A percentile compares a stretch with the other conserved stretches of the same genome.
Evolutionary conservation across 2,888 invertebrate genomes (phyloP).

Genomic region (Tromatobia lineatoria): DNA sequence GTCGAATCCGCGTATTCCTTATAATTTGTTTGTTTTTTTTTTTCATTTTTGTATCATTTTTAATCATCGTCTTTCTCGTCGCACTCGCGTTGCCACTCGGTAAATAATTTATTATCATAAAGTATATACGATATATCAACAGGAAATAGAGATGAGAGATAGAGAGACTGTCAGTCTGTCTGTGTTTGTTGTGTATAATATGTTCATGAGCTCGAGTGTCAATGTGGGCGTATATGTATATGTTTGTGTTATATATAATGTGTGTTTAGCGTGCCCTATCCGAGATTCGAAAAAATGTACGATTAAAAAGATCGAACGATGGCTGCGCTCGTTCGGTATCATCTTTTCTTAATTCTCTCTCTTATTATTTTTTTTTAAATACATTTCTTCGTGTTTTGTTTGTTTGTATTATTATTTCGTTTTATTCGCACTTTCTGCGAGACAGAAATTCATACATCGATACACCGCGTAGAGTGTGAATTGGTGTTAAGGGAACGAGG

Average conservation of each 20-base stretch:
- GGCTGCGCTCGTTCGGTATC: slow-evolving; percentile 65
- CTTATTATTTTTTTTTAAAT: slow-evolving; percentile 26
- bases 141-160: slow-evolving; percentile 78
- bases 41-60: slow-evolving; percentile 16
- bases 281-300: slow-evolving; percentile 69
- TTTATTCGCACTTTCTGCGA: slow-evolving; percentile 51
- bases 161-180: slow-evolving; percentile 57
- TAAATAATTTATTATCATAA: slow-evolving; percentile 81
- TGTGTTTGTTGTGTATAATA: slow-evolving; percentile 34
- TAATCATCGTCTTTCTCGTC: slow-evolving; percentile 46
- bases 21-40: slow-evolving; percentile 48
- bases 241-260: slow-evolving; percentile 14
- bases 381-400: slow-evolving; percentile 53
- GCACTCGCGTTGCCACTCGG: slow-evolving; percentile 71
- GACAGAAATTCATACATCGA: slow-evolving; percentile 57
- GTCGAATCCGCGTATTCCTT: slow-evolving; percentile 73
- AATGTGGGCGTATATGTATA: slow-evolving; percentile 37
- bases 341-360: slow-evolving; percentile 44
- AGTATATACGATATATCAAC: slow-evolving; percentile 83
- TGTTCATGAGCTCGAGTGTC: slow-evolving; percentile 56
- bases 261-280: slow-evolving; percentile 53
- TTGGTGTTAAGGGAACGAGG: slow-evolving; percentile 40
- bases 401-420: slow-evolving; percentile 61
- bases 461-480: slow-evolving; percentile 38
- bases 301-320: slow-evolving; percentile 72